Conservation (phyloP, 2,888 invertebrate genomes). For the Bellardia bayeri region DNA sequence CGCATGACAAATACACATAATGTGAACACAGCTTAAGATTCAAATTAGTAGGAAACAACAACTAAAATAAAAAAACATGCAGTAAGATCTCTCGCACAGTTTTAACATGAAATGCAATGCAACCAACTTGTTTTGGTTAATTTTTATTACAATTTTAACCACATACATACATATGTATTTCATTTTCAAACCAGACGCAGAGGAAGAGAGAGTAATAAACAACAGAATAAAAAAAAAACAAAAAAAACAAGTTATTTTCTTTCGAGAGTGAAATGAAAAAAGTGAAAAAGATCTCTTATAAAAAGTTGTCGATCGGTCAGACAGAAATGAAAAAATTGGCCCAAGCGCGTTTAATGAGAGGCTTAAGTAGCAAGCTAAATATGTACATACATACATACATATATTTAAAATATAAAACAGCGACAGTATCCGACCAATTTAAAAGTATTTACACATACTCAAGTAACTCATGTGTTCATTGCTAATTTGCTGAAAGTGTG, state of each 20-base stretch:
- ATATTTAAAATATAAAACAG: background rate
- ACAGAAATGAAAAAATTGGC: background rate
- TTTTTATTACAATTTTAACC: background rate
- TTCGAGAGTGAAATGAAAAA: conserved; percentile 27
- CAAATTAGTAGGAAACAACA: background rate
- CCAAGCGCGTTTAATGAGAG: background rate
- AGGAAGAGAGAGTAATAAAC: background rate
- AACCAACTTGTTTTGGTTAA: conserved; percentile 30
- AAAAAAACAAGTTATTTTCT: background rate
- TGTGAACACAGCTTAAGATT: too few relatives aligned
- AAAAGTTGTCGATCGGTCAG: background rate
- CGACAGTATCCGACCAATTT: background rate
- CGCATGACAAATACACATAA: too few relatives aligned
- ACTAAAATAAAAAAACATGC: background rate
- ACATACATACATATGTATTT: background rate
- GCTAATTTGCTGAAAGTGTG: background rate
- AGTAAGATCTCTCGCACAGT: background rate
- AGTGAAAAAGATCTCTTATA: background rate
- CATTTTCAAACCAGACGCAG: conserved; percentile 28
- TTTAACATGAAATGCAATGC: conserved; percentile 21
- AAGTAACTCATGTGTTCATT: background rate
- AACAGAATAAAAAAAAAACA: background rate
- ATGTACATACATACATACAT: background rate
- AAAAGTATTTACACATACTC: background rate
- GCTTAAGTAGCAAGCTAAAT: conserved; percentile 14